Evolutionary conservation across 1,140 invertebrate genomes (phyloP), one percentile per base, ranked within the genome.

Genomic region (Eciton burchellii): DNA sequence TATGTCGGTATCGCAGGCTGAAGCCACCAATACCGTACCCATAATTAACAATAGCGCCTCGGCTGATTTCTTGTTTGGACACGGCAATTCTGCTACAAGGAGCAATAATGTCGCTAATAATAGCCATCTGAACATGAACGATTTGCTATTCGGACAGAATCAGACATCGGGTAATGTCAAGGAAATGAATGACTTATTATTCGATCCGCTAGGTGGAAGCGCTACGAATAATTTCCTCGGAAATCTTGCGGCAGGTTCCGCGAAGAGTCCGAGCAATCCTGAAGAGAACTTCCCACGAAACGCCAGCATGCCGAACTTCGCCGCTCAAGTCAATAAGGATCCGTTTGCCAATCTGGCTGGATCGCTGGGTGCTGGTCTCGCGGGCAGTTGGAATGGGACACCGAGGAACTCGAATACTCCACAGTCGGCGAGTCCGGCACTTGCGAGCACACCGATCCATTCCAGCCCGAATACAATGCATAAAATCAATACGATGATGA

Each of bases 291-390:
- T 96, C 9, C 95, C 95, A 0, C 89, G 95, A 29, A 96, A 95
- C 89, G 93, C 95, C 8, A 95, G 95, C 71, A 95, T 95, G 26
- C 95, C 95, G 1, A 96, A 96, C 90, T 94, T 96, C 16, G 93
- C 94, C 8, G 92, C 93, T 11, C 93, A 93, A 56, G 9, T n/a
- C 29, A 92, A 87, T 21, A 93, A 93, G 57, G 95, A 95, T 90
- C 95, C 95, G 4, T 95, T 96, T 81, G 94, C 94, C 26, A 95
- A 95, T 89, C 89, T 96, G 5, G 94, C 92, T 5, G 89, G 91
- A 4, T 91, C 91, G 0, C 41, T 94, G 11, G 92, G 91, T 5
- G 91, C 93, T 5, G 93, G 93, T 56, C 71, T 94, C 2, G 89
- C 91, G 11, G 89, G 91, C 0, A 93, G 93, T 52, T 94, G 92